These are phyloP conservation scores for Istiophorus platypterus DNA, from an alignment of 2,113 vertebrate species.

Conservation along the genomic window DNA sequence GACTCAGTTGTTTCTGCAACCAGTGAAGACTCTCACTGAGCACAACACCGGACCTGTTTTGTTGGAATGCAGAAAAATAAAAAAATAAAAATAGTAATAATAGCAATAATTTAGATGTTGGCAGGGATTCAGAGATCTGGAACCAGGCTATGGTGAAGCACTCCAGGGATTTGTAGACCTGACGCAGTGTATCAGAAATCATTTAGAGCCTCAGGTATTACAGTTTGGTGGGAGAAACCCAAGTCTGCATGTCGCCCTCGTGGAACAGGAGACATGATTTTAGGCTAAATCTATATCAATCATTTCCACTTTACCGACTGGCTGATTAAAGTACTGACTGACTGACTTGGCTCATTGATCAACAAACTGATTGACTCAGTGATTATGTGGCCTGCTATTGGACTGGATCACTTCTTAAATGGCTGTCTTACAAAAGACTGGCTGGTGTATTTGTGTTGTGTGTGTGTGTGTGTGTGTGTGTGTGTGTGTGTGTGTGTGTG, in stretches of 20 bases:
- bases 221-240: constrained; percentile 13
- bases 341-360: constrained; percentile 55
- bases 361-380: constrained; percentile 45
- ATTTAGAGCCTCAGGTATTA: constrained; percentile 20
- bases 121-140: constrained; percentile 25
- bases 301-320: constrained; percentile 36
- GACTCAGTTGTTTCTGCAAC: constrained; percentile 3
- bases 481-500: constrained; percentile 26
- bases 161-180: constrained; percentile 25
- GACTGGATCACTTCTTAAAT: constrained; percentile 26
- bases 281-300: constrained; percentile 25
- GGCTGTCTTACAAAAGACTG: constrained; percentile 25
- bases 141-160: constrained; percentile 5
- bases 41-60: constrained; percentile 8
- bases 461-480: constrained; percentile 26
- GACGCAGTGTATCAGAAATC: constrained; percentile 29
- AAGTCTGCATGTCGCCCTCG: neutral
- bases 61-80: neutral
- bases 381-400: constrained; percentile 52
- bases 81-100: no score
- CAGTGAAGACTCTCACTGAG: neutral
- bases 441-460: constrained; percentile 15
- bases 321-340: constrained; percentile 49
- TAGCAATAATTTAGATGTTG: constrained; percentile 22
- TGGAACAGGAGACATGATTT: constrained; percentile 32